Evolutionary conservation across 2,113 vertebrate genomes (phyloP).

Genomic region (Saccopteryx bilineata): DNA sequence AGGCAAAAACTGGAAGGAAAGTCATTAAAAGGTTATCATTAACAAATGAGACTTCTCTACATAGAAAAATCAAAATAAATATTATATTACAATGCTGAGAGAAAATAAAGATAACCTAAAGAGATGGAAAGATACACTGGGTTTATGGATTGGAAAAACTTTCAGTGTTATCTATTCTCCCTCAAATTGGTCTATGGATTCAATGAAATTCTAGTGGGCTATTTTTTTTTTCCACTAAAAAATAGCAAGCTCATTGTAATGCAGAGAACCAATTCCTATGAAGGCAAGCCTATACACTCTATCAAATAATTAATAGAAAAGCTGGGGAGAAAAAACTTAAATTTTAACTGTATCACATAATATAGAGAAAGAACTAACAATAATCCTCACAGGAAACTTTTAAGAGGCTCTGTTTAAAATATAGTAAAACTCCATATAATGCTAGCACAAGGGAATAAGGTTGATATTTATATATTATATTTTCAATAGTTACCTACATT

Average conservation of each 20-base stretch:
- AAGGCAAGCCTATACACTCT: not conserved
- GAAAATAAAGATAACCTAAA: not conserved
- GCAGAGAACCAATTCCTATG: not conserved
- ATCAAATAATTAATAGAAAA: slow-evolving; percentile 33
- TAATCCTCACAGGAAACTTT: not conserved
- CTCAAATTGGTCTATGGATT: not conserved
- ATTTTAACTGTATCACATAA: slow-evolving; percentile 7
- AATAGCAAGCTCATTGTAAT: not conserved
- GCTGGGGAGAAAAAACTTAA: not conserved
- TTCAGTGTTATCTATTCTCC: not conserved
- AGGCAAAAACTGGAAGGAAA: not conserved
- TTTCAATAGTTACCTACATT: not conserved
- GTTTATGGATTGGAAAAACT: not conserved
- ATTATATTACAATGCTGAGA: not conserved
- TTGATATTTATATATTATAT: not conserved
- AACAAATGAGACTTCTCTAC: not conserved
- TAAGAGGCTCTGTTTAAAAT: slow-evolving; percentile 7
- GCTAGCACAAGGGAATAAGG: not conserved
- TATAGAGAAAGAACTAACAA: not conserved
- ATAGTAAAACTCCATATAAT: not conserved
- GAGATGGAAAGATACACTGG: not conserved
- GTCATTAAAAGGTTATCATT: not conserved
- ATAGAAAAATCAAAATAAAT: not conserved
- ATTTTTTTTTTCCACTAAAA: not conserved
- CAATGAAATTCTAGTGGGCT: not conserved